These are phyloP conservation scores for Enteromius trimaculatus DNA, from an alignment of 2,797 vertebrate species.

Conservation along the genomic window DNA sequence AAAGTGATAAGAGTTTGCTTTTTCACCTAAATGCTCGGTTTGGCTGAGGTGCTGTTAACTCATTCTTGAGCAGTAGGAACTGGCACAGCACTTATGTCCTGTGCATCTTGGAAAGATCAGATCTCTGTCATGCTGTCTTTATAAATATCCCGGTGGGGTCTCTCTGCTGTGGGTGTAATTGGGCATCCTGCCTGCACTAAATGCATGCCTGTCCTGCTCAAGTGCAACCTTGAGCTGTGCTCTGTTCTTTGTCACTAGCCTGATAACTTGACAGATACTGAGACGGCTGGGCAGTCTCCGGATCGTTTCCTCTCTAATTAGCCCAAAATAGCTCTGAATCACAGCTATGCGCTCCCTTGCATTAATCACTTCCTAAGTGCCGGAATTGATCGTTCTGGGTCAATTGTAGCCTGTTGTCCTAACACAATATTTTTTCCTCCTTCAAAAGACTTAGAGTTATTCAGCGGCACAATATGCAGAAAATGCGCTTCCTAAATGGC, in stretches of 20 bases:
- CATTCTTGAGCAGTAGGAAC: constrained; percentile 15
- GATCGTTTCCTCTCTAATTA: constrained; percentile 78
- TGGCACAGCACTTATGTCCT: constrained; percentile 25
- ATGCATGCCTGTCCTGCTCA: constrained; percentile 46
- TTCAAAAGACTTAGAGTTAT: neutral
- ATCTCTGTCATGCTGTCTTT: constrained; percentile 51
- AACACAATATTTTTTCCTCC: constrained; percentile 12
- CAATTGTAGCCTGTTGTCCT: constrained; percentile 29
- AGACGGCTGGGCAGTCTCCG: constrained; percentile 75
- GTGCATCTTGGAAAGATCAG: constrained; percentile 48
- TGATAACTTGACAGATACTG: constrained; percentile 76
- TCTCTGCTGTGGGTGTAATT: constrained; percentile 51
- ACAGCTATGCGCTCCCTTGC: constrained; percentile 47
- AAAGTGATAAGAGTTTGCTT: constrained; percentile 1
- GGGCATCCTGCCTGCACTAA: constrained; percentile 52
- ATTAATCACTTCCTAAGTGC: constrained; percentile 49
- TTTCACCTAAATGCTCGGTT: constrained; percentile 21
- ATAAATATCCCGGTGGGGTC: constrained; percentile 55
- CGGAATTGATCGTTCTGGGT: constrained; percentile 47
- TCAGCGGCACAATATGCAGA: constrained; percentile 3
- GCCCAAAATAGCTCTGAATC: constrained; percentile 75
- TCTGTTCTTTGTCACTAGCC: constrained; percentile 58
- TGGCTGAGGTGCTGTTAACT: constrained; percentile 35
- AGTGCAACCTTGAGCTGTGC: constrained; percentile 51
- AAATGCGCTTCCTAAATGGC: constrained; percentile 1